These are phyloP conservation scores for Dufourea novaeangliae DNA, from an alignment of 1,140 invertebrate species.

Conservation along the genomic window DNA sequence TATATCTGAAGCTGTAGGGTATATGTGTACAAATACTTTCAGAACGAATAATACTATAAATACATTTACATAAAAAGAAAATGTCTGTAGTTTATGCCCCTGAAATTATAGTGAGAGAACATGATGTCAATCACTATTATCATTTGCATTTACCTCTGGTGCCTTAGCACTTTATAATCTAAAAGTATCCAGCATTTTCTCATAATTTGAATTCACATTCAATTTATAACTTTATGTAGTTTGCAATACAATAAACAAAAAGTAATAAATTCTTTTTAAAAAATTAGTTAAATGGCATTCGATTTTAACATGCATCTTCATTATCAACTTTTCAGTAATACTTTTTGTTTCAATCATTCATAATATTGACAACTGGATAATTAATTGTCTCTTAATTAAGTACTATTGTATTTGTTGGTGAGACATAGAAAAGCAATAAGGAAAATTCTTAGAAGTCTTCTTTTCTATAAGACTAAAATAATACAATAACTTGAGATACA, in stretches of 20 bases:
- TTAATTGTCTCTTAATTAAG: slow-evolving; percentile 29
- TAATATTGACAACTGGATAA: slow-evolving; percentile 1
- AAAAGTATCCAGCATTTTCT: slow-evolving; percentile 46
- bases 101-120: slow-evolving; percentile 57
- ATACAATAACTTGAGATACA: slow-evolving; percentile 25
- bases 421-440: slow-evolving; percentile 41
- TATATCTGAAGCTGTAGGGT: slow-evolving; percentile 47
- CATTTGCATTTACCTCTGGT: slow-evolving; percentile 74
- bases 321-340: slow-evolving; percentile 22
- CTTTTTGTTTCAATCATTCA: slow-evolving; percentile 25
- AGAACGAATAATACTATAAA: slow-evolving; percentile 55
- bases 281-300: slow-evolving; percentile 29
- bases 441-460: slow-evolving; percentile 30
- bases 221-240: slow-evolving; percentile 35
- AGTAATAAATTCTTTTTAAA: slow-evolving; percentile 16
- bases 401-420: slow-evolving; percentile 41
- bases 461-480: slow-evolving; percentile 31
- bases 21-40: slow-evolving; percentile 63
- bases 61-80: slow-evolving; percentile 57
- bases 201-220: slow-evolving; percentile 42
- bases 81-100: slow-evolving; percentile 61
- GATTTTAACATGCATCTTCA: slow-evolving; percentile 24
- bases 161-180: slow-evolving; percentile 75
- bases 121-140: slow-evolving; percentile 69
- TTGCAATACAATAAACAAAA: slow-evolving; percentile 22